Conservation (phyloP, 37 sponge, comb jelly and placozoan genomes). For the Oopsacas minuta region DNA sequence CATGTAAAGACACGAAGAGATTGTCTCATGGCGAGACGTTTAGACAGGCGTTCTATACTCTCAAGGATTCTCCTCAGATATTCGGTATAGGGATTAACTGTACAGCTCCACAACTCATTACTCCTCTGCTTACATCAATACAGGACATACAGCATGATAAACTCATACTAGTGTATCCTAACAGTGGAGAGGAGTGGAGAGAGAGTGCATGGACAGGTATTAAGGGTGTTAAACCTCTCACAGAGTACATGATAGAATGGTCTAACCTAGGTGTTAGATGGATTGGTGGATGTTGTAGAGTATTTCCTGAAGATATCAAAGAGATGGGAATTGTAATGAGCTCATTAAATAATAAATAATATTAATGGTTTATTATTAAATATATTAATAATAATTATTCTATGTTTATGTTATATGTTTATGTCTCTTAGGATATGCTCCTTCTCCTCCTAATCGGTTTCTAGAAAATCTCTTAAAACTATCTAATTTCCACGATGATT, state of each 20-base stretch:
- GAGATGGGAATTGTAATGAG: conserved; percentile 3
- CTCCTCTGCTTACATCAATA: conserved; percentile 29
- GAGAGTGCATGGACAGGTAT: conserved; percentile 14
- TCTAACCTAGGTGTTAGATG: conserved; percentile 21
- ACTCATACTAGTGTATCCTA: conserved; percentile 60
- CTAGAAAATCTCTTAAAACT: not conserved
- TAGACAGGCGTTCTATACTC: conserved; percentile 23
- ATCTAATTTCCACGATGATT: not conserved
- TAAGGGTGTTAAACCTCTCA: not conserved
- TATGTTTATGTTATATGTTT: not conserved
- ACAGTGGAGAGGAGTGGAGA: conserved; percentile 49
- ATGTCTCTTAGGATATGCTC: not conserved
- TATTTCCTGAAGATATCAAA: conserved; percentile 26
- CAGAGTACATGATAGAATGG: conserved; percentile 18
- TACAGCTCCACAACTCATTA: conserved; percentile 37
- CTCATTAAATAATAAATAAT: not conserved
- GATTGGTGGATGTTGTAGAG: conserved; percentile 35
- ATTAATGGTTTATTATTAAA: not conserved
- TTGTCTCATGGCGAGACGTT: conserved; percentile 52
- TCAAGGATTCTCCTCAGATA: conserved; percentile 33
- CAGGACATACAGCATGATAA: conserved; percentile 15
- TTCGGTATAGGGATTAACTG: conserved; percentile 70
- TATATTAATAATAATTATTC: not conserved
- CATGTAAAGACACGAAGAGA: conserved; percentile 42
- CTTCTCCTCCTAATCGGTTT: not conserved